Conservation (phyloP, 2,888 invertebrate genomes). For the Tillus elongatus region DNA sequence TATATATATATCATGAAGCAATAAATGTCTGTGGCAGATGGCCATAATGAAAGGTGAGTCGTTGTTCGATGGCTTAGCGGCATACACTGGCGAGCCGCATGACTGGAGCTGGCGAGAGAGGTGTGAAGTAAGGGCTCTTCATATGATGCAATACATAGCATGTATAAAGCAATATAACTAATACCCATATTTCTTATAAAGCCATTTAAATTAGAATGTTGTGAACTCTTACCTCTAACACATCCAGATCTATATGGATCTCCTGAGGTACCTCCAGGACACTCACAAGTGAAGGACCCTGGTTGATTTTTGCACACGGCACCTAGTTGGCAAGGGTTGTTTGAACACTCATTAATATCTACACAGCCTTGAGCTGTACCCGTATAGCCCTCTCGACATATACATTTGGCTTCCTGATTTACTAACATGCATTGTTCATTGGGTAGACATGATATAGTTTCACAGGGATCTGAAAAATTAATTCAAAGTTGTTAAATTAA, state of each 20-base stretch:
- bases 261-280: constrained; percentile 71
- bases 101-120: too few relatives aligned
- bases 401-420: constrained; percentile 73
- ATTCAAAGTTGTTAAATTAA: too few relatives aligned
- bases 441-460: constrained; percentile 71
- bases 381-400: constrained; percentile 74
- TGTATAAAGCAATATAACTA: too few relatives aligned
- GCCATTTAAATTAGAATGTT: too few relatives aligned
- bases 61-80: too few relatives aligned
- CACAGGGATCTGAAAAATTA: constrained; percentile 78
- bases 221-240: constrained; percentile 52
- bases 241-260: constrained; percentile 76
- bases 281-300: constrained; percentile 79
- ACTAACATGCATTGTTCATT: constrained; percentile 84
- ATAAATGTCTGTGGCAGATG: too few relatives aligned
- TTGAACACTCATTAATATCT: constrained; percentile 82
- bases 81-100: too few relatives aligned
- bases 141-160: too few relatives aligned
- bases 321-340: constrained; percentile 71
- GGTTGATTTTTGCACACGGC: constrained; percentile 85
- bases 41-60: too few relatives aligned
- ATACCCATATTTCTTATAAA: too few relatives aligned
- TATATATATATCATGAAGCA: too few relatives aligned
- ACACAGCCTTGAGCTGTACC: constrained; percentile 65
- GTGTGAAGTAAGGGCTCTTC: too few relatives aligned